Evolutionary conservation across 1,140 invertebrate species (phyloP).

Genomic region (Drosophila melanica): DNA sequence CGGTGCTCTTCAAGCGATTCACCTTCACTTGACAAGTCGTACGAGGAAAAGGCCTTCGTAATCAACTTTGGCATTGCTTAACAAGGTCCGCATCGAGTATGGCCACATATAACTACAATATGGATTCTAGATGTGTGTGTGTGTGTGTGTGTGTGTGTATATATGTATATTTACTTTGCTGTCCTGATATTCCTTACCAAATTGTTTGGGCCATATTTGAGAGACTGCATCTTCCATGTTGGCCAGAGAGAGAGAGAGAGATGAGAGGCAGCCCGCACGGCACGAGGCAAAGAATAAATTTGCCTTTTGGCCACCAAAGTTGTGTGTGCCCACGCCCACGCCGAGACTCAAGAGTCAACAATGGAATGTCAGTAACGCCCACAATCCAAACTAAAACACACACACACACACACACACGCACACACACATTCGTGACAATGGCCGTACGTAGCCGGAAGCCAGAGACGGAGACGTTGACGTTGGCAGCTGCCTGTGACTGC

Average conservation of each 20-base stretch:
- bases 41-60: neutral
- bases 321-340: slow-evolving; percentile 31
- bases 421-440: slow-evolving; percentile 41
- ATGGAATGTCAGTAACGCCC: slow-evolving; percentile 54
- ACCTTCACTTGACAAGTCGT: neutral
- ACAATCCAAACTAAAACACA: slow-evolving; percentile 25
- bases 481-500: slow-evolving; percentile 40
- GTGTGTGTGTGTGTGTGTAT: no score
- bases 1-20: neutral
- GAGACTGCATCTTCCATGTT: slow-evolving; percentile 16
- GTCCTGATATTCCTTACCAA: slow-evolving; percentile 9
- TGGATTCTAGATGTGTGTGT: slow-evolving; percentile 13
- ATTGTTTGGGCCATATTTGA: slow-evolving; percentile 36
- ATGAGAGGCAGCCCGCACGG: slow-evolving; percentile 2
- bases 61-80: slow-evolving; percentile 15
- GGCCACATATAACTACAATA: slow-evolving; percentile 20
- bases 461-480: slow-evolving; percentile 35
- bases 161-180: slow-evolving; percentile 9
- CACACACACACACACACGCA: slow-evolving; percentile 27
- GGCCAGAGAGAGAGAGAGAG: slow-evolving; percentile 8
- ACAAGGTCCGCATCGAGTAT: slow-evolving; percentile 21
- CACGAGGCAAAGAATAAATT: slow-evolving; percentile 57
- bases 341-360: slow-evolving; percentile 55
- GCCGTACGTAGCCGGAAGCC: slow-evolving; percentile 56
- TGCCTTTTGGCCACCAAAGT: slow-evolving; percentile 71